A percentile compares a stretch with the other conserved stretches of the same genome.
Evolutionary conservation across 2,113 vertebrate species (phyloP).

Genomic region (Pseudonaja textilis): DNA sequence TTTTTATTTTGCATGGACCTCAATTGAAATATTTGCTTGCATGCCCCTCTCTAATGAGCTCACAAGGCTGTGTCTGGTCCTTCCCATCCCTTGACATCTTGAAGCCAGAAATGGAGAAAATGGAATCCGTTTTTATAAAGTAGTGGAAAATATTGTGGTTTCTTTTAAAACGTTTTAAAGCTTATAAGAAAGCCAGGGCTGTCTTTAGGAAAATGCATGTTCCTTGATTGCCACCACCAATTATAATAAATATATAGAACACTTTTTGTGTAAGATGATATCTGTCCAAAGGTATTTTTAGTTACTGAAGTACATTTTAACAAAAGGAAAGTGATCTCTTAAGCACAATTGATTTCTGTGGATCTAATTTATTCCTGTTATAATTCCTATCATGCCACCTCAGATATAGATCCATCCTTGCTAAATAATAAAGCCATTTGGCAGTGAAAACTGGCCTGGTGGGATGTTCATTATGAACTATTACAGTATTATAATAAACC

Average conservation of each 20-base stretch:
- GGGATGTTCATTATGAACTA: background rate
- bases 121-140: background rate
- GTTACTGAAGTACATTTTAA: background rate
- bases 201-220: background rate
- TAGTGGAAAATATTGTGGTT: background rate
- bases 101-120: background rate
- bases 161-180: background rate
- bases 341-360: background rate
- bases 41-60: background rate
- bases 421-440: background rate
- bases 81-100: background rate
- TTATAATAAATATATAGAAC: background rate
- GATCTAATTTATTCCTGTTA: background rate
- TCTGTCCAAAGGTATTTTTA: background rate
- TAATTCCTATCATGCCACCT: background rate
- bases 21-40: background rate
- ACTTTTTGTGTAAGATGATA: background rate
- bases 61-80: background rate
- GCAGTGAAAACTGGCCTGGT: background rate
- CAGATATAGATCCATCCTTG: background rate
- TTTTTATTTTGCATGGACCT: background rate
- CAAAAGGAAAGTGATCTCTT: background rate
- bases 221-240: background rate
- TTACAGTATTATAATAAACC: background rate
- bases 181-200: background rate